These are phyloP conservation scores for Paragorgia papillata DNA, from an alignment of 92 coral and sea anemone genomes.

Conservation along the genomic window DNA sequence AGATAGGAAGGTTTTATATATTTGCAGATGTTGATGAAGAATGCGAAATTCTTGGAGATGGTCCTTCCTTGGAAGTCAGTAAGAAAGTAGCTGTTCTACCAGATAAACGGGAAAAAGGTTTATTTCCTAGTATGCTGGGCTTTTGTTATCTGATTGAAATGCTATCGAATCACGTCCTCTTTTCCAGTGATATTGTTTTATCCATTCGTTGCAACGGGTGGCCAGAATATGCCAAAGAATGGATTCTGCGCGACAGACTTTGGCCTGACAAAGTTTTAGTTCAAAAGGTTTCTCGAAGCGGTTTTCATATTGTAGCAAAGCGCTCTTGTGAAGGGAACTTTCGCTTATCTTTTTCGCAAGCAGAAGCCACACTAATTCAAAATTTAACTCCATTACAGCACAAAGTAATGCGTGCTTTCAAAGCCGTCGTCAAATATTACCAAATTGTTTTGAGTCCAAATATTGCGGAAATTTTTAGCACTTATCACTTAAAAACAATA, in stretches of 20 bases:
- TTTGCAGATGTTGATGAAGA: background rate
- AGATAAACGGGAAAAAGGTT: too few relatives aligned
- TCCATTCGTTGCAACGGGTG: slow-evolving; percentile 19
- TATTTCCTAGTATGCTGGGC: background rate
- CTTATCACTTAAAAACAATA: slow-evolving; percentile 14
- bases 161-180: too few relatives aligned
- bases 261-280: slow-evolving; percentile 12
- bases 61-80: background rate
- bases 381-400: background rate
- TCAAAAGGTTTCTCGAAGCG: background rate
- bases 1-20: slow-evolving; percentile 6
- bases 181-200: slow-evolving; percentile 9
- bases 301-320: slow-evolving; percentile 22
- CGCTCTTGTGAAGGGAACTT: slow-evolving; percentile 12
- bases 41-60: background rate
- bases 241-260: slow-evolving; percentile 1
- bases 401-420: slow-evolving; percentile 9
- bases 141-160: background rate
- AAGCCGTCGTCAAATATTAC: slow-evolving; percentile 18
- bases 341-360: slow-evolving; percentile 16
- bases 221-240: slow-evolving; percentile 13
- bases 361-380: slow-evolving; percentile 6
- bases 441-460: slow-evolving; percentile 8
- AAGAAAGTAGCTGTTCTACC: too few relatives aligned
- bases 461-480: background rate